Conservation (phyloP, 1,140 invertebrate genomes). For the Drosophila truncata region DNA sequence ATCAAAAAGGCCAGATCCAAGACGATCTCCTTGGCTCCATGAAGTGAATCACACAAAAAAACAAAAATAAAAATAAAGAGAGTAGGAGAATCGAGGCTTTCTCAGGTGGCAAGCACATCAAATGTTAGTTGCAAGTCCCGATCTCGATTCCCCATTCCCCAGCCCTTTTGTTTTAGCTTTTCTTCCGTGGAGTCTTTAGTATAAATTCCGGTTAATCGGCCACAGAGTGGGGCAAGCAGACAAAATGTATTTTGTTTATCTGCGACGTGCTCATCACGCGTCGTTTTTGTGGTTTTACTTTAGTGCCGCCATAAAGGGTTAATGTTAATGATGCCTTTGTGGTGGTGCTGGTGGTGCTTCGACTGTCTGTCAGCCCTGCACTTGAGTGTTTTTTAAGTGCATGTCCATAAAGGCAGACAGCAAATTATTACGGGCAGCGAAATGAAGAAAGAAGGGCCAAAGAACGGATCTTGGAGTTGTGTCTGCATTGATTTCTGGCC, state of each 20-base stretch:
- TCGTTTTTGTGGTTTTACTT: slow-evolving; percentile 78
- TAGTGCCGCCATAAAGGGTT: slow-evolving; percentile 81
- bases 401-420: slow-evolving; percentile 75
- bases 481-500: slow-evolving; percentile 73
- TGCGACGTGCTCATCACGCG: slow-evolving; percentile 80
- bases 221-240: too few species aligned
- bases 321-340: slow-evolving; percentile 74
- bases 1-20: slow-evolving; percentile 15
- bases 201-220: slow-evolving; percentile 49
- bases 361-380: slow-evolving; percentile 63
- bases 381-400: slow-evolving; percentile 82
- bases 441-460: slow-evolving; percentile 26
- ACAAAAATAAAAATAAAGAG: background rate
- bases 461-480: slow-evolving; percentile 21
- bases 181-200: slow-evolving; percentile 7
- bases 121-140: slow-evolving; percentile 12
- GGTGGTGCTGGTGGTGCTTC: slow-evolving; percentile 21
- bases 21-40: slow-evolving; percentile 7
- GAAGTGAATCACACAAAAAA: slow-evolving; percentile 7
- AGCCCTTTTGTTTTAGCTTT: slow-evolving; percentile 28
- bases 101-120: slow-evolving; percentile 17
- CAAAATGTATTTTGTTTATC: slow-evolving; percentile 75
- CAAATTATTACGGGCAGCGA: slow-evolving; percentile 65
- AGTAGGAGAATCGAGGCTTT: background rate
- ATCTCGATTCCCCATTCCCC: slow-evolving; percentile 11